Evolutionary conservation across 2,113 vertebrate species (phyloP), one percentile per base, ranked within the genome.

Genomic region (Cinclus cinclus): DNA sequence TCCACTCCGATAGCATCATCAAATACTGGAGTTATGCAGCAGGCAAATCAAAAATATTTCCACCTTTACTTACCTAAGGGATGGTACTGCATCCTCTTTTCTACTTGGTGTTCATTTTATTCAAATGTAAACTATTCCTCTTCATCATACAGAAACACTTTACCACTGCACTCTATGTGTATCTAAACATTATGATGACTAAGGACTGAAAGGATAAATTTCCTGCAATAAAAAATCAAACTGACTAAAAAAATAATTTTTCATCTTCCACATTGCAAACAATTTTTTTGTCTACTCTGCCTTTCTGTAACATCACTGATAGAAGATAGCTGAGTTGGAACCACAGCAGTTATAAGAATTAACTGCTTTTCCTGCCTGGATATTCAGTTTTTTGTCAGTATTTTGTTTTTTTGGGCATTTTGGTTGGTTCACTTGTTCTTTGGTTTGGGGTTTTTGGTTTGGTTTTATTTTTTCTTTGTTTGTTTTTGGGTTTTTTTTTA

Each of bases 371-470:
- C 18, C 13, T 65, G 6, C 33, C 7, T 47, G 31, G 8, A 52
- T 86, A 60, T 65, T 5, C 37, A 73, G 22, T 1, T 65, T 52
- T 53, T 60, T 44, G 7, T 28, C 4, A 1, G 4, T 27, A 2
- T 31, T 79, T 49, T 70, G 15, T 0, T 7, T 71, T 63, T 7
- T 0, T 6, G 5, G 4, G 3, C n/a, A 0, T 23, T 37, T 58
- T 50, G 8, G 8, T 39, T 70, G 6, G 17, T 22, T 56, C 5
- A 8, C 3, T 73, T 7, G 24, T 55, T 35, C 7, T 8, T 41
- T 65, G 15, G 12, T 65, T 55, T 47, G 5, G 37, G 10, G 4
- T 19, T 53, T 71, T 74, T 21, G 7, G 15, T 60, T 63, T 47
- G 44, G 18, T 47, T 39, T 14, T 4, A 1, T 2, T 39, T 39